Base-by-base conservation (phyloP, 2,888 invertebrate genomes). In the Pollenia labialis region DNA sequence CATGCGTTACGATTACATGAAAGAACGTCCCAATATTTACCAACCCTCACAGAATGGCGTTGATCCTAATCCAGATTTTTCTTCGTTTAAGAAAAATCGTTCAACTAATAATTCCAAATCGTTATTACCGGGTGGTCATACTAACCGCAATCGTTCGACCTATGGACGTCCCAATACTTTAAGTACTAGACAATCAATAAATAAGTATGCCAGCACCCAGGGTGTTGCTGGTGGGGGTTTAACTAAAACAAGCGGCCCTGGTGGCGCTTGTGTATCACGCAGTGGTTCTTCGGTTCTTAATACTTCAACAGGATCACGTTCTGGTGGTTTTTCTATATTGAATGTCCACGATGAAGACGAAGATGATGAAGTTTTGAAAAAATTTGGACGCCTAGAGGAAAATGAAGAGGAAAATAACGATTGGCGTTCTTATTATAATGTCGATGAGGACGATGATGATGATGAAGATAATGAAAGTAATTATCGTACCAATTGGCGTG, bases 1-100 rank as follows among this genome's bases (percentile, higher is more conserved):
- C 91, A 96, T 98, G 95, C 97, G 97, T 93, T 95, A 97, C 93
- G 96, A 97, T 93, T 96, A 97, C 93, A 94, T 96, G 89, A 93
- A 93, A 90, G 95, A 96, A 92, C 94, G 95, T 86, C 95, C 95
- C 52, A 94, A 94, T 87, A 94, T 94, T 83, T 94, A 94, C 90
- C 94, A 94, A 88, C 93, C 93, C 54, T 92, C 91, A 18, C 90
- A 92, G 87, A 90, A 77, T 62, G 81, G 71, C 14, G 85, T 87
- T 68, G 84, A 81, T 46, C 54, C 75, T 4, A 75, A 81, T 76
- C 79, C 60, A 23, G 85, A 76, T 32, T 82, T 87, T 81, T 87
- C 86, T 4, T 68, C 85, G n/a, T 80, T 85, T 9, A 88, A 88
- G 60, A 88, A 84, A 54, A 81, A 88, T 79, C 89, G 88, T 75